Conservation (phyloP, 2,888 invertebrate genomes). For the Geotrupes spiniger region DNA sequence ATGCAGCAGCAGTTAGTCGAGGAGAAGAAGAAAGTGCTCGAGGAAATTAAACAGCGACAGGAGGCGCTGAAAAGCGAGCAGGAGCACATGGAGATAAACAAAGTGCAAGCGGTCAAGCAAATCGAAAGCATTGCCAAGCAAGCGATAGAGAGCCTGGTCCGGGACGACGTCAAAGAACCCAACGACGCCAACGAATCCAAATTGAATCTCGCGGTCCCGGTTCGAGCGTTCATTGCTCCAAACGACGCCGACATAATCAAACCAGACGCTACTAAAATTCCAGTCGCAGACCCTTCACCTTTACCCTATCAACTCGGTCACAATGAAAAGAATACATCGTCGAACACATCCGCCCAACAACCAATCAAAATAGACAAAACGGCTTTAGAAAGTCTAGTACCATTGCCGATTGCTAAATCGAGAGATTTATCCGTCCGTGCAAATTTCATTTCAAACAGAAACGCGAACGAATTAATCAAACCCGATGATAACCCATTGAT, state of each 20-base stretch:
- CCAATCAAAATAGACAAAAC: background rate
- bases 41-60: constrained; percentile 52
- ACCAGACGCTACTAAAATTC: background rate
- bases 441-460: background rate
- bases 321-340: constrained; percentile 8
- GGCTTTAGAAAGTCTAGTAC: constrained; percentile 14
- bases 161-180: constrained; percentile 4
- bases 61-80: constrained; percentile 51
- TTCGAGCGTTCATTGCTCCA: constrained; percentile 5
- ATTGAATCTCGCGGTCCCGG: background rate
- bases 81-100: constrained; percentile 31
- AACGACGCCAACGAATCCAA: background rate
- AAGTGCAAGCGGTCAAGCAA: constrained; percentile 39
- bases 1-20: constrained; percentile 62
- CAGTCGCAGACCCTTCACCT: constrained; percentile 14
- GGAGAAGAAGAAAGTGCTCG: constrained; percentile 63
- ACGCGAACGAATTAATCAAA: background rate
- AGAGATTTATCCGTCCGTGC: constrained; percentile 4
- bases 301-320: constrained; percentile 25
- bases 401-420: constrained; percentile 21
- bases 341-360: background rate
- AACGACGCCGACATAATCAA: background rate
- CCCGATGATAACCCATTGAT: background rate
- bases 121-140: constrained; percentile 44
- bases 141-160: constrained; percentile 34